A percentile compares a stretch with the other conserved stretches of the same genome.
Conservation (phyloP, 2,113 vertebrate genomes). For the Tychaedon coryphoeus region DNA sequence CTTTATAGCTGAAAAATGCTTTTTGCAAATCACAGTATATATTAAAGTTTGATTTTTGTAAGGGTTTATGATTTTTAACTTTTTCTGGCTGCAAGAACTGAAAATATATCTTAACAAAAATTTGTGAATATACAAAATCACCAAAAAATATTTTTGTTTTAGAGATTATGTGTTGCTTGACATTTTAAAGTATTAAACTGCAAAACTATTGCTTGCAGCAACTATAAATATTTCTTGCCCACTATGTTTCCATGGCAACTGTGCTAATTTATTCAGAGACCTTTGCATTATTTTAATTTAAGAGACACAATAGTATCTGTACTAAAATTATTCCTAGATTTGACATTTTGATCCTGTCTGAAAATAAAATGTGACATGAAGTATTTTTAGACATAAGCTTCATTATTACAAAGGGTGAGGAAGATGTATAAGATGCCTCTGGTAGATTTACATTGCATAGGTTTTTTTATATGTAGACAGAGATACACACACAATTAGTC, state of each 20-base stretch:
- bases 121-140: not conserved
- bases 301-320: conserved; percentile 45
- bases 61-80: not conserved
- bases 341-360: conserved; percentile 31
- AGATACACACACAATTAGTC: not conserved
- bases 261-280: conserved; percentile 68
- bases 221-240: conserved; percentile 71
- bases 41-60: not conserved
- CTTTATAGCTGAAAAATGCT: not conserved
- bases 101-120: not conserved
- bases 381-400: not conserved
- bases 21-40: not conserved
- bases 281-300: conserved; percentile 55
- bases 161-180: conserved; percentile 50
- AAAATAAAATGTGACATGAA: conserved; percentile 14
- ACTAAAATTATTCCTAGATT: conserved; percentile 4
- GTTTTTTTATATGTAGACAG: not conserved
- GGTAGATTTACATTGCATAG: not conserved
- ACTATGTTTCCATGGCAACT: conserved; percentile 65
- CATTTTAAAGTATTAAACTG: conserved; percentile 62
- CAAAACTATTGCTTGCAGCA: conserved; percentile 62
- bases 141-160: not conserved
- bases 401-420: not conserved
- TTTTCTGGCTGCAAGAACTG: not conserved
- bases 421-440: not conserved